A percentile compares a stretch with the other conserved stretches of the same genome.
These are phyloP conservation scores for Geodia barretti DNA, from an alignment of 37 sponge, comb jelly and placozoan genomes.

Conservation along the genomic window DNA sequence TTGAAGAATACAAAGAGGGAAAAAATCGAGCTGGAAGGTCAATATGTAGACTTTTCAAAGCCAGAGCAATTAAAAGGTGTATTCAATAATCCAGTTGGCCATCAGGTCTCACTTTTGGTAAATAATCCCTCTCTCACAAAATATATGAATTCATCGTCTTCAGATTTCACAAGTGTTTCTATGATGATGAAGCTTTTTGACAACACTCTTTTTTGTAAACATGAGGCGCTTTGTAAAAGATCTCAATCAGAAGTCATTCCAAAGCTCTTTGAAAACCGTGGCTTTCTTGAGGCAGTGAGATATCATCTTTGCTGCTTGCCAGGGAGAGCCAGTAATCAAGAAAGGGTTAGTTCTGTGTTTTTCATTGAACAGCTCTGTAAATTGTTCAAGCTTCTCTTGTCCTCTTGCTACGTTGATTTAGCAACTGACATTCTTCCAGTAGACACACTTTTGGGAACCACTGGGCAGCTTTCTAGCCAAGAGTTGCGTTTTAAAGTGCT, in stretches of 20 bases:
- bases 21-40: not conserved
- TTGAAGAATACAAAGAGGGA: not conserved
- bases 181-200: not conserved
- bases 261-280: not conserved
- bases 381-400: not conserved
- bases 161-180: not conserved
- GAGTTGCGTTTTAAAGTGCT: not conserved
- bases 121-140: not conserved
- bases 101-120: not conserved
- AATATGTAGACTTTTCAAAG: not conserved
- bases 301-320: not conserved
- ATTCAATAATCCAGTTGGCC: not conserved
- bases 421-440: not conserved
- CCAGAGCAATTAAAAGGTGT: not conserved
- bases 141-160: not conserved
- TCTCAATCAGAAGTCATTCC: not conserved
- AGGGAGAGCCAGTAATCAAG: not conserved
- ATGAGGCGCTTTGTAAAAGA: not conserved
- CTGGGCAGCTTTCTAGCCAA: not conserved
- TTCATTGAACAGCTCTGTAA: not conserved
- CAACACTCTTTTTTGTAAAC: not conserved
- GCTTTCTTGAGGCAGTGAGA: not conserved
- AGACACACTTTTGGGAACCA: not conserved
- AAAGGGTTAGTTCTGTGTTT: not conserved
- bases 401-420: not conserved